Conservation (phyloP, 2,797 vertebrate genomes). For the Perodicticus potto region DNA sequence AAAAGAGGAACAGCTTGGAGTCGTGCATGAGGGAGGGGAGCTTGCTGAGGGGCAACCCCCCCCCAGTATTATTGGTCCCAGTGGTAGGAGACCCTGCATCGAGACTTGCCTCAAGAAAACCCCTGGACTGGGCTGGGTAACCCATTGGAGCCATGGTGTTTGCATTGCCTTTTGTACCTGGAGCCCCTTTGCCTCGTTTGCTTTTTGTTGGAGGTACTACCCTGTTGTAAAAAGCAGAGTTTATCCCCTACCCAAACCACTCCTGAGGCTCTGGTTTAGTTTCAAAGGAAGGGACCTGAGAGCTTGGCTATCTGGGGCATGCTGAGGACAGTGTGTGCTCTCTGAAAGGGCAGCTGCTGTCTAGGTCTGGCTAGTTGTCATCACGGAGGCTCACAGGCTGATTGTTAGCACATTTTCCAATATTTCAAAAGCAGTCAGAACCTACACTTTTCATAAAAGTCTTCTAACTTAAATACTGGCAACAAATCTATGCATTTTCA, state of each 20-base stretch:
- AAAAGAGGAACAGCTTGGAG: neutral
- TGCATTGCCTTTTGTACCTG: neutral
- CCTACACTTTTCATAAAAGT: neutral
- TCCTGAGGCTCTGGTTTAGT: neutral
- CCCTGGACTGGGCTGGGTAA: neutral
- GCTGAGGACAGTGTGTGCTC: neutral
- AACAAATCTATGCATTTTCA: neutral
- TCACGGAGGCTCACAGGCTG: neutral
- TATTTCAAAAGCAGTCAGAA: neutral
- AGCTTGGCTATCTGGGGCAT: rapidly evolving
- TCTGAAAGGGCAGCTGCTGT: no score
- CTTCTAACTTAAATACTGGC: neutral
- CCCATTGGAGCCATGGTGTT: neutral
- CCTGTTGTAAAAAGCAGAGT: neutral
- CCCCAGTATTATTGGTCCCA: no score
- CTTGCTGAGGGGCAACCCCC: neutral
- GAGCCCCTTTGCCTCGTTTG: neutral
- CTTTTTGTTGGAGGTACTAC: neutral
- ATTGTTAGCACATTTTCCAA: neutral
- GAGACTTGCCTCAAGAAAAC: neutral
- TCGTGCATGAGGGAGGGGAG: neutral
- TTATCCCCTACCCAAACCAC: neutral
- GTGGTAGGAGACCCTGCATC: neutral
- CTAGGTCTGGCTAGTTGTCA: rapidly evolving
- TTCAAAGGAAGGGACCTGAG: neutral